Conservation (phyloP, 1,140 invertebrate genomes). For the Drosophila sproati region DNA sequence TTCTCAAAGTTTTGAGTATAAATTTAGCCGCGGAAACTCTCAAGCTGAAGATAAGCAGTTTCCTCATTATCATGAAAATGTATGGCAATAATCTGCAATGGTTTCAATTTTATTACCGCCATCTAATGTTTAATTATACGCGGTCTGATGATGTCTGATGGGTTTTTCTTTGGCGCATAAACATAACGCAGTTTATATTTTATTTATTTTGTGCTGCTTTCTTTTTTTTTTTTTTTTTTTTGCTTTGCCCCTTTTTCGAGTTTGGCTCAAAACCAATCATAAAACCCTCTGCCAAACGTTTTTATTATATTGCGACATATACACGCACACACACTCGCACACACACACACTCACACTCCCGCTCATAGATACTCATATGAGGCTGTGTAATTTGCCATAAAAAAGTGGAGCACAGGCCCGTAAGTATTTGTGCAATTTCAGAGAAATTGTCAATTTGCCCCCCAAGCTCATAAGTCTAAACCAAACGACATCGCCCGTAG, state of each 20-base stretch:
- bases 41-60: not conserved
- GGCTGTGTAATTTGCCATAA: conserved; percentile 79
- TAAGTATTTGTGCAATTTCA: conserved; percentile 80
- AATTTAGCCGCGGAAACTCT: not conserved
- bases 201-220: conserved; percentile 69
- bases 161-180: conserved; percentile 69
- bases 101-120: conserved; percentile 60
- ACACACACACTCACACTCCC: conserved; percentile 3
- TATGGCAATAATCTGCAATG: conserved; percentile 25
- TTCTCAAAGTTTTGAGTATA: not conserved
- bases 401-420: conserved; percentile 74
- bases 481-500: conserved; percentile 40
- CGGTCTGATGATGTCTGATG: conserved; percentile 65
- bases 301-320: conserved; percentile 64
- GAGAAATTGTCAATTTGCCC: conserved; percentile 82
- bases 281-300: conserved; percentile 72
- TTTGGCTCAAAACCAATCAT: conserved; percentile 70
- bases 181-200: conserved; percentile 83
- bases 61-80: not conserved
- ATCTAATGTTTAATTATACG: conserved; percentile 78
- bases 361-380: conserved; percentile 43
- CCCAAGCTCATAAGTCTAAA: conserved; percentile 74
- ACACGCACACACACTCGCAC: conserved; percentile 33
- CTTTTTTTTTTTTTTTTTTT: conserved; percentile 12
- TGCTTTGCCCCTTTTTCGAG: conserved; percentile 45